Percentiles rank a stretch among this genome's conserved stretches.
Evolutionary conservation across 2,888 invertebrate genomes (phyloP).

Genomic region (Liopterus haemorrhoidalis): DNA sequence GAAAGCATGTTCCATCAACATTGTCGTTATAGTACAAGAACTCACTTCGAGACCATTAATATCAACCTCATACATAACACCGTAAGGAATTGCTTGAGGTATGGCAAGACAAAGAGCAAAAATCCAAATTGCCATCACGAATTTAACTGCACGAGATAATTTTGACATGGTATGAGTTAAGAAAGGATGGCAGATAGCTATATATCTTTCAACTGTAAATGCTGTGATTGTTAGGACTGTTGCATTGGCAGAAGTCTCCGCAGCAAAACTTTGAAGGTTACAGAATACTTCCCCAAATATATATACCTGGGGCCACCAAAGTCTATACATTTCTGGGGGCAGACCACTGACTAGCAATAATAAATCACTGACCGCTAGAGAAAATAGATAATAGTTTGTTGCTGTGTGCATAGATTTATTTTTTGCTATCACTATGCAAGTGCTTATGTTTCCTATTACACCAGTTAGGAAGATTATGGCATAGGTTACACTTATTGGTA

Average conservation of each 20-base stretch:
- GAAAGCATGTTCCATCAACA: constrained; percentile 63
- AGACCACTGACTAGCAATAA: constrained; percentile 71
- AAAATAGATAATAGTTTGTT: constrained; percentile 77
- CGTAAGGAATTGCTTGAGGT: constrained; percentile 59
- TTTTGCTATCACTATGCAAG: constrained; percentile 75
- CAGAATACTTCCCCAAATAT: constrained; percentile 76
- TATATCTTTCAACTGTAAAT: constrained; percentile 65
- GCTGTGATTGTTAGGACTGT: constrained; percentile 64
- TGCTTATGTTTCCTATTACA: constrained; percentile 73
- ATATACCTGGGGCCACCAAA: constrained; percentile 62
- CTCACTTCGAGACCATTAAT: constrained; percentile 40
- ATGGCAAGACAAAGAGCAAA: constrained; percentile 66
- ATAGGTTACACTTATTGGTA: constrained; percentile 73
- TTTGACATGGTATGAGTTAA: constrained; percentile 79
- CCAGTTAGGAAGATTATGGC: constrained; percentile 72
- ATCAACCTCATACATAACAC: constrained; percentile 39
- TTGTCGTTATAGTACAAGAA: constrained; percentile 48
- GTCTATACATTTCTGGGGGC: constrained; percentile 74
- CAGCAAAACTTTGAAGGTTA: constrained; percentile 67
- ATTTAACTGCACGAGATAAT: constrained; percentile 73
- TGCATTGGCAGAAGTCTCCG: constrained; percentile 76
- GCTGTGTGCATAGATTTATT: constrained; percentile 80
- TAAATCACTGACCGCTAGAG: constrained; percentile 77
- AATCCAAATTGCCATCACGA: constrained; percentile 77
- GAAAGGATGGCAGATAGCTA: constrained; percentile 66